A percentile compares a stretch with the other conserved stretches of the same genome.
Conservation (phyloP, 1,140 invertebrate species). For the Pentalonia nigronervosa region DNA sequence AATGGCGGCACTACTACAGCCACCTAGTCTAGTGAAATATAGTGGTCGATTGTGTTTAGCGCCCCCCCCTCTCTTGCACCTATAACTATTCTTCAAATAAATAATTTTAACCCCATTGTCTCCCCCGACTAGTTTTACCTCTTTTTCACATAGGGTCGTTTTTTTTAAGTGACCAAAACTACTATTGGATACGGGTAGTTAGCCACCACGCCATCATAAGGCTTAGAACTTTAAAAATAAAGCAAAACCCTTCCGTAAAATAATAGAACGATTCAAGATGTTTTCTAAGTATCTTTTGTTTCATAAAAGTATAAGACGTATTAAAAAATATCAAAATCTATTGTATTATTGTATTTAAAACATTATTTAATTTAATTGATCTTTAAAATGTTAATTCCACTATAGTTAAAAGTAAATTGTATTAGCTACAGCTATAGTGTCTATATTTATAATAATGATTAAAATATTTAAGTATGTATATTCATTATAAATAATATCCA, state of each 20-base stretch:
- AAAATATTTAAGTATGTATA: neutral
- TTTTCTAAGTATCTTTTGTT: neutral
- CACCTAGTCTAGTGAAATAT: constrained; percentile 43
- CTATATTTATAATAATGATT: neutral
- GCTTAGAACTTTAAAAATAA: neutral
- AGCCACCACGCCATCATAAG: neutral
- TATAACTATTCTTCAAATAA: constrained; percentile 31
- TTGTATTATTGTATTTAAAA: neutral
- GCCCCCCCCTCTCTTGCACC: neutral
- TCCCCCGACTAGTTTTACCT: neutral
- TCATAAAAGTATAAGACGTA: neutral
- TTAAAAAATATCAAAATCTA: neutral
- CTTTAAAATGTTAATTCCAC: neutral
- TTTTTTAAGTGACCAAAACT: constrained; percentile 22
- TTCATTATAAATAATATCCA: neutral
- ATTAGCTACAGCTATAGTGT: neutral
- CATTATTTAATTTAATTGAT: neutral
- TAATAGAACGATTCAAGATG: neutral
- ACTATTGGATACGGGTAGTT: constrained; percentile 25
- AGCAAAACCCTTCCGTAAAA: neutral
- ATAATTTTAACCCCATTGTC: constrained; percentile 23
- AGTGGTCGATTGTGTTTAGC: neutral
- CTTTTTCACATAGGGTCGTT: neutral
- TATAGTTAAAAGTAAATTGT: neutral
- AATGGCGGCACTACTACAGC: neutral